phyloP scores from a whole-genome alignment of 2,888 invertebrate species.

The Cryptocephalus moraei region DNA sequence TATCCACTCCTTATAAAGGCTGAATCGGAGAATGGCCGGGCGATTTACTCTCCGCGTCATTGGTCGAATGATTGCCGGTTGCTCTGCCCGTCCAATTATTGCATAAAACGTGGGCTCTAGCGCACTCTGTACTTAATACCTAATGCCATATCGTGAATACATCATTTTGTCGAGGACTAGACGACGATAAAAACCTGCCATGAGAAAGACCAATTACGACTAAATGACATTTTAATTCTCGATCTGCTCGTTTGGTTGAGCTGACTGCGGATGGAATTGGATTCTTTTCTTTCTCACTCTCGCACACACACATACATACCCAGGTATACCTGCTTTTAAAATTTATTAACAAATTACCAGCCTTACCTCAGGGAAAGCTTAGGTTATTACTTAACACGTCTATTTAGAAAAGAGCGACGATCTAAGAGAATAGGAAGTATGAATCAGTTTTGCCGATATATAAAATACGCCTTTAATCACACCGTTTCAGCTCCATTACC shows the following conservation, averaged over 20 bases:
- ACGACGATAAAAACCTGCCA: conserved; percentile 17
- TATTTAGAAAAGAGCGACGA: too few relatives aligned
- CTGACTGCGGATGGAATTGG: background rate
- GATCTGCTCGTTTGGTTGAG: conserved; percentile 1
- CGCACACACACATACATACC: too few relatives aligned
- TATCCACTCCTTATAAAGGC: conserved; percentile 31
- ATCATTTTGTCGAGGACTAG: conserved; percentile 20
- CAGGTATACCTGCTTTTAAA: too few relatives aligned
- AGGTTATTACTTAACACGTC: too few relatives aligned
- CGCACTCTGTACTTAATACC: conserved; percentile 19
- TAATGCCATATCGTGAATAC: conserved; percentile 35
- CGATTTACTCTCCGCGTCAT: conserved; percentile 21
- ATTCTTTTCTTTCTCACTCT: too few relatives aligned
- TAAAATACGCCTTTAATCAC: too few relatives aligned
- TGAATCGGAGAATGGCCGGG: conserved; percentile 16
- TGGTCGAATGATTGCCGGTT: conserved; percentile 27
- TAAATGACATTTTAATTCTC: conserved; percentile 35
- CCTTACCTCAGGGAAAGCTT: too few relatives aligned
- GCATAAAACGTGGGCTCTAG: conserved; percentile 31
- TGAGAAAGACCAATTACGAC: conserved; percentile 23
- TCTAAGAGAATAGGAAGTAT: too few relatives aligned
- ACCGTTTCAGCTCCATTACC: too few relatives aligned
- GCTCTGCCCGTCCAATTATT: conserved; percentile 34
- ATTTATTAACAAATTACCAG: too few relatives aligned
- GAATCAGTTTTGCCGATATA: too few relatives aligned